Base-by-base conservation (phyloP, 2,888 invertebrate genomes). In the Microlaimidae sp. region DNA sequence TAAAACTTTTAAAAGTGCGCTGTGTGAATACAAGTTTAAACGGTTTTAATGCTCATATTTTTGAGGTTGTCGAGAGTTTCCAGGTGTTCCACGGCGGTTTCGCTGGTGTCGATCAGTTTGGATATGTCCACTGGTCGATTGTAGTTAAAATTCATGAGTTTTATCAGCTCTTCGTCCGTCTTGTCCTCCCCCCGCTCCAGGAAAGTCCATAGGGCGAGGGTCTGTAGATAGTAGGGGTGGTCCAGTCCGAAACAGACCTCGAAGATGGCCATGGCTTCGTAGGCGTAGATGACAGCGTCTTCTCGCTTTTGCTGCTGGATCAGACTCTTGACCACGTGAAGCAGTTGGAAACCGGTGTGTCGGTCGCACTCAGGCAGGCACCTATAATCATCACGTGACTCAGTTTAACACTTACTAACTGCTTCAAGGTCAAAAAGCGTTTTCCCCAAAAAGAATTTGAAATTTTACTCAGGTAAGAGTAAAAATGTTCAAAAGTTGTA, bases 191-290 rank as follows among this genome's bases (percentile, higher is more conserved):
- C 61, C 49, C 63, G 62, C 50, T 67, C 64, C 51, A 67, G 58
- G 49, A 58, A 67, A 5, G 67, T 67, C 67, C 67, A 67, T 23
- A 67, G 52, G 1, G 67, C 67, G 10, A 67, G 57, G 0, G 62
- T 63, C 29, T 66, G 65, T 7, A 67, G 60, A 54, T 67, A 67
- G 58, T 65, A 66, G 0, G 67, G 67, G 49, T 67, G 67, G 25
- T 65, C 63, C 43, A 67, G 55, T 25, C 67, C 67, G 50, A 66
- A 63, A 49, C 64, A 64, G n/a, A 53, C 55, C 52, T 67, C 67
- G 46, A 67, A 65, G n/a, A 67, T 66, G 49, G 62, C 62, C 67
- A 67, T 67, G 1, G 66, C 67, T 49, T 67, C 67, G 56, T 62
- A 67, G 24, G 66, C 65, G 50, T 65, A 66, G 4, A 61, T 58